Evolutionary conservation across 2,888 invertebrate genomes (phyloP).

Genomic region (Hydraecia micacea): DNA sequence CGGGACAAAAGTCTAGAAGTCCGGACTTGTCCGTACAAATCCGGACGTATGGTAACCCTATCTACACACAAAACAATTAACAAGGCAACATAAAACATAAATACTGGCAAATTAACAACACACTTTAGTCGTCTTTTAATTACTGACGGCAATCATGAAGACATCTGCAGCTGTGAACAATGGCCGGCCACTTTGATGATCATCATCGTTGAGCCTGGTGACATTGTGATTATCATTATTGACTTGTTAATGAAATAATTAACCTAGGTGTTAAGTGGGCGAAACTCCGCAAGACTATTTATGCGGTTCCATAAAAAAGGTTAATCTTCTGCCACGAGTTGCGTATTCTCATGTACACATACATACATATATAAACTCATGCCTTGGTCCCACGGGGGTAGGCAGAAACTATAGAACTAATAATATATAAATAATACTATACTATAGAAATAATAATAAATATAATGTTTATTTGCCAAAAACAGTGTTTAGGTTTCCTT

Average conservation of each 20-base stretch:
- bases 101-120: conserved; percentile 23
- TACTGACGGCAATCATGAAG: conserved; percentile 24
- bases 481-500: too few species aligned
- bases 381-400: too few species aligned
- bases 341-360: background rate
- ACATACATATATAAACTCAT: too few species aligned
- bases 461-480: too few species aligned
- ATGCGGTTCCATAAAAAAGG: background rate
- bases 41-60: too few species aligned
- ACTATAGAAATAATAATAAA: too few species aligned
- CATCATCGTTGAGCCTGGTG: conserved; percentile 1
- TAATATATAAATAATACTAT: too few species aligned
- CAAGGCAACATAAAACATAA: conserved; percentile 8
- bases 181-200: conserved; percentile 59
- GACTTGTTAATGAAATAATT: conserved; percentile 49
- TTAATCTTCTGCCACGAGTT: conserved; percentile 23
- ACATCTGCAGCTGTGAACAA: conserved; percentile 33
- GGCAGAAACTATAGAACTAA: too few species aligned
- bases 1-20: too few species aligned
- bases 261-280: conserved; percentile 47
- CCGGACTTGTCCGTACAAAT: too few species aligned
- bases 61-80: conserved; percentile 35
- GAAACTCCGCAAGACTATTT: background rate
- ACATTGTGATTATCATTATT: conserved; percentile 13
- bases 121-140: conserved; percentile 19